Evolutionary conservation across 2,888 invertebrate species (phyloP).

Genomic region (Empis stercorea): DNA sequence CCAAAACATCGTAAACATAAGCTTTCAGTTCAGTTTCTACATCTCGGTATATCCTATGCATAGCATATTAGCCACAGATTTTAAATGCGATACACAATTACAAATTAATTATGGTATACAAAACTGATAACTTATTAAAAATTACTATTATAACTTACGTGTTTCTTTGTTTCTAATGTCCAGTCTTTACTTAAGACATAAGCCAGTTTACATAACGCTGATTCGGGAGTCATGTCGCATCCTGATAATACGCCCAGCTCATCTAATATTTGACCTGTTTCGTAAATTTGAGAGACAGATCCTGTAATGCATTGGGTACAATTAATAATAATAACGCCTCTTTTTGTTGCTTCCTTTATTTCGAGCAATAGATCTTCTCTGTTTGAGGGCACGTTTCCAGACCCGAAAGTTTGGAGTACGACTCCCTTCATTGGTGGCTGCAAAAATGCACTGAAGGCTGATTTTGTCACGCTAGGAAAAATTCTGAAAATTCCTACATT

Average conservation of each 20-base stretch:
- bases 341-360: constrained; percentile 52
- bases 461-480: constrained; percentile 80
- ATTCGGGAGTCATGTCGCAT: constrained; percentile 64
- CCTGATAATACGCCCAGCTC: constrained; percentile 30
- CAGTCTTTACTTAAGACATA: constrained; percentile 75
- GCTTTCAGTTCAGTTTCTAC: too few relatives aligned
- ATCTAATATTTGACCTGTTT: constrained; percentile 57
- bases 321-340: constrained; percentile 80
- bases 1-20: too few relatives aligned
- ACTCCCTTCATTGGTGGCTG: constrained; percentile 68
- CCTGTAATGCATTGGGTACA: constrained; percentile 84
- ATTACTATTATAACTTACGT: too few relatives aligned
- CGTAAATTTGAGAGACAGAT: constrained; percentile 66
- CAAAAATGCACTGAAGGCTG: constrained; percentile 57
- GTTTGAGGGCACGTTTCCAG: constrained; percentile 83
- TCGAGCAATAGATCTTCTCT: constrained; percentile 65
- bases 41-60: too few relatives aligned
- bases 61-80: too few relatives aligned
- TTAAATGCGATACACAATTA: too few relatives aligned
- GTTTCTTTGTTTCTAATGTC: constrained; percentile 48
- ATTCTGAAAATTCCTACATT: constrained; percentile 78
- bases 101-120: too few relatives aligned
- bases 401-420: constrained; percentile 83
- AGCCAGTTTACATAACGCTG: constrained; percentile 79
- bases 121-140: too few relatives aligned